A percentile compares a stretch with the other conserved stretches of the same genome.
Conservation (phyloP, 2,113 vertebrate species). For the Xenopus tropicalis region UCB_Xtro_10.0 CM004447.2:23769001-23769500, state of each 20-base stretch:
- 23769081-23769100: too few relatives aligned
- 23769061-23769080: background rate
- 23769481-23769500: conserved; percentile 69
- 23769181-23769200: too few relatives aligned
- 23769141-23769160: too few relatives aligned
- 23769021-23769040: background rate
- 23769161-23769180: too few relatives aligned
- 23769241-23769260: too few relatives aligned
- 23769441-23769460: conserved; percentile 75
- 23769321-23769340: conserved; percentile 64
- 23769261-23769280: too few relatives aligned
- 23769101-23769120: too few relatives aligned
- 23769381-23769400: conserved; percentile 68
- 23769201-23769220: too few relatives aligned
- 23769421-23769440: conserved; percentile 71
- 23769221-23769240: too few relatives aligned
- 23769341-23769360: conserved; percentile 58
- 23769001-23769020: conserved; percentile 22
- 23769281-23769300: too few relatives aligned
- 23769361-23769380: conserved; percentile 67
- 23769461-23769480: conserved; percentile 68
- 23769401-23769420: conserved; percentile 70
- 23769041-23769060: too few relatives aligned
- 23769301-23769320: background rate
- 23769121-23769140: too few relatives aligned